Percentiles rank a stretch among this genome's conserved stretches.
phyloP scores from a whole-genome alignment of 1,140 invertebrate species.

The Pogonomyrmex californicus region DNA sequence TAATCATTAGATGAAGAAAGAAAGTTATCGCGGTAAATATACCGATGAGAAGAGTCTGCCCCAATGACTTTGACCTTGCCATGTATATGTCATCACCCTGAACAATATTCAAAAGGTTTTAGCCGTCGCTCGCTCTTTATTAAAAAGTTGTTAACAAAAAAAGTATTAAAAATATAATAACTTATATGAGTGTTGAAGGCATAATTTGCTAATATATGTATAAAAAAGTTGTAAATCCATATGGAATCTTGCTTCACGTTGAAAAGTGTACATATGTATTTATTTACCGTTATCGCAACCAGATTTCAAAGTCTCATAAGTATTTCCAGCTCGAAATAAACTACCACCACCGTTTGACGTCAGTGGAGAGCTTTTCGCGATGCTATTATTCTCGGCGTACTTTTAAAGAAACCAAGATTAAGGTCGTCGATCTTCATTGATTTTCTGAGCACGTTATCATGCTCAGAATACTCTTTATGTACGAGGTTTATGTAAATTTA shows the following conservation, averaged over 20 bases:
- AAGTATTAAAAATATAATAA: no score
- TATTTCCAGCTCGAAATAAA: background rate
- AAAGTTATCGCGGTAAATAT: background rate
- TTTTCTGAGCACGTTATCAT: background rate
- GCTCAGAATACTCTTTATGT: background rate
- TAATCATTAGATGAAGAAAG: background rate
- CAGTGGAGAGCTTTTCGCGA: conserved; percentile 12
- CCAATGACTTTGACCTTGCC: no score
- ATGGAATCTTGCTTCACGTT: no score
- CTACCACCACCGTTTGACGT: conserved; percentile 16
- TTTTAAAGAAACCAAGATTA: conserved; percentile 48
- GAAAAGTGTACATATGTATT: no score
- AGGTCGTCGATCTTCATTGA: conserved; percentile 48
- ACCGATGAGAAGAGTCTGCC: no score
- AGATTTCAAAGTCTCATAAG: conserved; percentile 1
- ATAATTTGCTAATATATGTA: no score
- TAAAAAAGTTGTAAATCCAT: no score
- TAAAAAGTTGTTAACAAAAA: no score
- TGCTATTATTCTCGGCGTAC: conserved; percentile 8
- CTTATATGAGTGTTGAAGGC: no score
- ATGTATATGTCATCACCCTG: no score
- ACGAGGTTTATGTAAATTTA: background rate
- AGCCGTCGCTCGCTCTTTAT: no score
- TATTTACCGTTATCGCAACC: background rate
- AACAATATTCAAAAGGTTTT: no score